phyloP scores from a whole-genome alignment of 2,797 vertebrate species.

The Cossypha caffra region DNA sequence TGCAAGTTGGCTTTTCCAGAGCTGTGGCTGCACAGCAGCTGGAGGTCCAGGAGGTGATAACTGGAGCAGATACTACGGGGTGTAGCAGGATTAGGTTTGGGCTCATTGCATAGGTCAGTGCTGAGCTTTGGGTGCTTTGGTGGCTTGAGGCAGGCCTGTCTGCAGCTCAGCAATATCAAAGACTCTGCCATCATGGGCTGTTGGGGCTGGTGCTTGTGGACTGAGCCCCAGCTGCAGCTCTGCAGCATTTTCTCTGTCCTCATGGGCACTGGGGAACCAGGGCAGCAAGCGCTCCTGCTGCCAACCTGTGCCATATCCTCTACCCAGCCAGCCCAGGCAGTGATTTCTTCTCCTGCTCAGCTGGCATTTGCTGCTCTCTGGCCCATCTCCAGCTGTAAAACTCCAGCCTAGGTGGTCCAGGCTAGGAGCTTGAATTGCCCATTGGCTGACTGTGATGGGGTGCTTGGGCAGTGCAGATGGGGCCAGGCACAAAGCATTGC shows the following conservation, averaged over 20 bases:
- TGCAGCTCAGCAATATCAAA: neutral
- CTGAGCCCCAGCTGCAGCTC: neutral
- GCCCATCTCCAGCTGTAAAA: neutral
- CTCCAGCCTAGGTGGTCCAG: neutral
- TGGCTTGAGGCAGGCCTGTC: neutral
- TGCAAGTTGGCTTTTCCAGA: neutral
- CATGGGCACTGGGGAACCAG: neutral
- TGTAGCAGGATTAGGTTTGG: neutral
- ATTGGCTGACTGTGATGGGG: rapidly evolving
- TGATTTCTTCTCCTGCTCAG: neutral
- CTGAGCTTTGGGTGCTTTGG: neutral
- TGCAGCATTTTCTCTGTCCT: neutral
- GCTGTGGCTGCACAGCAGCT: neutral
- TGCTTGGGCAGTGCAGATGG: rapidly evolving
- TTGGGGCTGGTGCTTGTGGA: neutral
- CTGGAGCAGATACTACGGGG: rapidly evolving
- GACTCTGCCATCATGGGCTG: neutral
- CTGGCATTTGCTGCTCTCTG: neutral
- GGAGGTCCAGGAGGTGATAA: neutral
- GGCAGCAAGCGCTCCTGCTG: neutral
- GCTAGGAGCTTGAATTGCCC: neutral
- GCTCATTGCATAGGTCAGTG: rapidly evolving
- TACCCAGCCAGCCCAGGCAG: neutral
- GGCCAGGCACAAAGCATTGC: neutral
- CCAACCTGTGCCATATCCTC: neutral